A percentile compares a stretch with the other conserved stretches of the same genome.
Conservation (phyloP, 2,888 invertebrate genomes). For the Pristionchus fissidentatus region DNA sequence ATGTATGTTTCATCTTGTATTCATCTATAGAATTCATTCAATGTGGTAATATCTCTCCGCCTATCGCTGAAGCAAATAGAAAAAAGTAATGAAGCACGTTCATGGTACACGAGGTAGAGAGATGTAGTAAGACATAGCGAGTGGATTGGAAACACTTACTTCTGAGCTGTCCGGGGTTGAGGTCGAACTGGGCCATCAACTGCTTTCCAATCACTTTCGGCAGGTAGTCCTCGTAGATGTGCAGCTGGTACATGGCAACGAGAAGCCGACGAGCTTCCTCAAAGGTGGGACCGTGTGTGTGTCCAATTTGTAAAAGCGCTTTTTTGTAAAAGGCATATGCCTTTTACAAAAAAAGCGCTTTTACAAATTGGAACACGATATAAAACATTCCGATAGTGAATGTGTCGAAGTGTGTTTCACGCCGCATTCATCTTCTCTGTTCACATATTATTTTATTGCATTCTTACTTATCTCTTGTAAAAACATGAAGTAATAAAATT, state of each 20-base stretch:
- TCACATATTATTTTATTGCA: not conserved
- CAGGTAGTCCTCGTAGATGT: slow-evolving; percentile 78
- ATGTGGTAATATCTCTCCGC: no score
- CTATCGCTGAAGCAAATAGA: no score
- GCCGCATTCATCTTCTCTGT: not conserved
- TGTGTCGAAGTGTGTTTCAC: not conserved
- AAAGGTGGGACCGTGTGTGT: no score
- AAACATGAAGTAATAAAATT: not conserved
- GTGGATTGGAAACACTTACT: not conserved
- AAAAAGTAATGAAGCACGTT: no score
- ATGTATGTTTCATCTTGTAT: not conserved
- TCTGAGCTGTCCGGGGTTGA: slow-evolving; percentile 45
- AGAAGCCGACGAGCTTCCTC: slow-evolving; percentile 75
- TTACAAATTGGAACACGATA: not conserved
- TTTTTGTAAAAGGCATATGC: no score
- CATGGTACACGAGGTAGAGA: not conserved
- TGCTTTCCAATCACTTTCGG: slow-evolving; percentile 83
- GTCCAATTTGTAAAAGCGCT: no score
- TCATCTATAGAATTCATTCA: no score
- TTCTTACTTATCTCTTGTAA: not conserved
- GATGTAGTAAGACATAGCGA: not conserved
- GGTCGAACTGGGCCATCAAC: slow-evolving; percentile 54
- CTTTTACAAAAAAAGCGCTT: not conserved
- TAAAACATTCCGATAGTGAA: not conserved
- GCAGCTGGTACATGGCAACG: slow-evolving; percentile 79